Evolutionary conservation across 2,888 invertebrate species (phyloP).

Genomic region (Brachyopa scutellaris): DNA sequence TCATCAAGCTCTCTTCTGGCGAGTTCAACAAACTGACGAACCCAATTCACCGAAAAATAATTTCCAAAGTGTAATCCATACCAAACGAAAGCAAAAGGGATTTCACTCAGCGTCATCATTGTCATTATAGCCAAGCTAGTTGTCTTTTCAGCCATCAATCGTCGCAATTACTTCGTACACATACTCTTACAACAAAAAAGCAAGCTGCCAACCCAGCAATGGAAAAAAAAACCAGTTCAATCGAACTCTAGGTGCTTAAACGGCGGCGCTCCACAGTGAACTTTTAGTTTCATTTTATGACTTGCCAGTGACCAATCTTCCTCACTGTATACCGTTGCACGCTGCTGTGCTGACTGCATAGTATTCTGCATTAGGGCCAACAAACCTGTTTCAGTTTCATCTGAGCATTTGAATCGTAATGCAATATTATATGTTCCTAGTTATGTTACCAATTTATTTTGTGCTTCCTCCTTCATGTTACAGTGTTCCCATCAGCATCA

Average conservation of each 20-base stretch:
- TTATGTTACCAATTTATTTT: slow-evolving; percentile 45
- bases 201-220: neutral
- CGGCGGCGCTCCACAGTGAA: slow-evolving; percentile 24
- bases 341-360: too few relatives aligned
- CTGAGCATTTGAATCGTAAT: slow-evolving; percentile 9
- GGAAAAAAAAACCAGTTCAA: slow-evolving; percentile 3
- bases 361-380: slow-evolving; percentile 21
- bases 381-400: slow-evolving; percentile 40
- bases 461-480: slow-evolving; percentile 53
- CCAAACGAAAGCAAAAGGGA: slow-evolving; percentile 61
- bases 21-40: slow-evolving; percentile 52
- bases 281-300: slow-evolving; percentile 37
- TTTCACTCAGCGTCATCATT: slow-evolving; percentile 30
- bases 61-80: slow-evolving; percentile 16
- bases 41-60: slow-evolving; percentile 39
- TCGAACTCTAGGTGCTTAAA: slow-evolving; percentile 14
- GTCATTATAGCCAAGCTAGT: slow-evolving; percentile 27
- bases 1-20: neutral
- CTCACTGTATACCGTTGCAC: neutral
- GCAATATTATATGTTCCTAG: slow-evolving; percentile 36
- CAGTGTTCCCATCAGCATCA: slow-evolving; percentile 39
- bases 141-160: neutral
- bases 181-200: neutral
- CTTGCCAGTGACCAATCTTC: slow-evolving; percentile 23
- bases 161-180: too few relatives aligned